Evolutionary conservation across 2,888 invertebrate genomes (phyloP), one percentile per base, ranked within the genome.

Genomic region (Antheraea assamensis): DNA sequence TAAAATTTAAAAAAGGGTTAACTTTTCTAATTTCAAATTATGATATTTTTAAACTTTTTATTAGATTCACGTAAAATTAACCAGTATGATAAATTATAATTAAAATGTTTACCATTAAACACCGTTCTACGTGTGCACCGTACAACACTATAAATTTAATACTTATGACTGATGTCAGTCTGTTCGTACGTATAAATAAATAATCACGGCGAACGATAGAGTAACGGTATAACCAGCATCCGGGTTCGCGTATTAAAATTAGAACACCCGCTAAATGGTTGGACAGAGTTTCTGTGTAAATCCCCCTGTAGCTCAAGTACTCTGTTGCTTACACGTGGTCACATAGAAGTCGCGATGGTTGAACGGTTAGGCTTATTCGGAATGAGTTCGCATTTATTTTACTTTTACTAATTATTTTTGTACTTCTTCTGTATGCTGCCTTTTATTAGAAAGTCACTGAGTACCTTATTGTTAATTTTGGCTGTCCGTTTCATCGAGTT

Each of bases 171-270:
- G 55, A 55, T 70, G 73, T 73, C 68, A 70, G 72, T 68, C 73
- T 55, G 70, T 70, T 70, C 70, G 47, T 73, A 70, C 55, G 73
- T 58, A 73, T 73, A 73, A 70, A 73, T 73, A 73, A 73, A 73
- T 73, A 73, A 70, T 55, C 70, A 71, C 68, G 68, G 35, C 64
- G 64, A 71, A 66, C 70, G 35, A 55, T 35, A 70, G 35, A 66
- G 31, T 78, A 77, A 77, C 78, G 76, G 76, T 76, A 24, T 31
- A 30, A 49, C 42, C 72, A 24, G 76, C 76, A 76, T 78, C 78
- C 78, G 78, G 78, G 78, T 77, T 78, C 78, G 76, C 49, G 78
- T 58, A 74, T 74, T 74, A 42, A 24, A 77, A 73, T 75, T 71
- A 72, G 77, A 74, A 74, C 76, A 74, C 8, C 72, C 72, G 73